Conservation (phyloP, 2,113 vertebrate species). For the Strix aluco region DNA sequence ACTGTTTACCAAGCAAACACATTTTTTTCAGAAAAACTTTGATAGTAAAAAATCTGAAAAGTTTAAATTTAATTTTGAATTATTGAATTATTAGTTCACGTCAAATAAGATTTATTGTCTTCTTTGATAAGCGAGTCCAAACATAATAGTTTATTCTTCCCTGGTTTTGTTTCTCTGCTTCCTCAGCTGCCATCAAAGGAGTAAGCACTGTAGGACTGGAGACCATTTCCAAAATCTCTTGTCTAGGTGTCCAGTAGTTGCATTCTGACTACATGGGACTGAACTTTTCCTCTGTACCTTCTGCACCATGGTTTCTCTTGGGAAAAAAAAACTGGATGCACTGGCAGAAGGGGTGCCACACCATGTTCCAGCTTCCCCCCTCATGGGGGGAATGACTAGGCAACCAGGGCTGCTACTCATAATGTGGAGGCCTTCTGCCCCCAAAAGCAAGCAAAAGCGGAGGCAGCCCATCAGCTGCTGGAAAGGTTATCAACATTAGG, state of each 20-base stretch:
- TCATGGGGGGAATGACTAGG: no score
- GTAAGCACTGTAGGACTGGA: neutral
- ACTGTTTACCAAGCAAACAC: neutral
- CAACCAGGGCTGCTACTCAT: fast-evolving
- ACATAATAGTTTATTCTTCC: neutral
- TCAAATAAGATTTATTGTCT: neutral
- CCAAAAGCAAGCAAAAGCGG: neutral
- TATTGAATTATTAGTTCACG: neutral
- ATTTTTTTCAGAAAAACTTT: neutral
- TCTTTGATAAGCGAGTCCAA: neutral
- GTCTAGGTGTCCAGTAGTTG: neutral
- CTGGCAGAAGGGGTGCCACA: neutral
- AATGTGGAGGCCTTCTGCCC: neutral
- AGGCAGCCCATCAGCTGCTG: neutral
- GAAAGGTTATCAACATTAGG: neutral
- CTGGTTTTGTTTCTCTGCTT: neutral
- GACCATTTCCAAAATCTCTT: neutral
- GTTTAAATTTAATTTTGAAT: neutral
- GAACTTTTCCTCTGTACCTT: neutral
- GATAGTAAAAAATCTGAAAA: neutral
- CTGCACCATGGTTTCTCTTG: fast-evolving
- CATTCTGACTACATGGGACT: neutral
- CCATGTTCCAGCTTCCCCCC: neutral
- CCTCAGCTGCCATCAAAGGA: neutral
- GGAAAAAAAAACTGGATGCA: fast-evolving